These are phyloP conservation scores for Lasiommata megera DNA, from an alignment of 2,888 invertebrate genomes.

Conservation along the genomic window DNA sequence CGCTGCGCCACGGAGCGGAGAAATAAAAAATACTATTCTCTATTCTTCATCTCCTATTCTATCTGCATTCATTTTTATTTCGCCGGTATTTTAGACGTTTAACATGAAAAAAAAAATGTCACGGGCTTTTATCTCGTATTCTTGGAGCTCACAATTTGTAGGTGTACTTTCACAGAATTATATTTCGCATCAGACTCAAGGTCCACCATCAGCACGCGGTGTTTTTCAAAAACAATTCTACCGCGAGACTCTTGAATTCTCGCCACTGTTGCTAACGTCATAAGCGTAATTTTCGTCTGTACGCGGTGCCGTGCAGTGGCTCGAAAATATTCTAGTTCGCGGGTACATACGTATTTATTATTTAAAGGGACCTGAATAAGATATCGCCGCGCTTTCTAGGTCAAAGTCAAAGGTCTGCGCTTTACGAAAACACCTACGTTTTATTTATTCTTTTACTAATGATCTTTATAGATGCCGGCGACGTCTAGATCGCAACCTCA, in stretches of 20 bases:
- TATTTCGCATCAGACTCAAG: slow-evolving; percentile 1
- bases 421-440: not conserved
- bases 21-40: too few species aligned
- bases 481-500: too few species aligned
- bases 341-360: slow-evolving; percentile 30
- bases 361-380: slow-evolving; percentile 27
- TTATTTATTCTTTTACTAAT: not conserved
- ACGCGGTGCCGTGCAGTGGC: not conserved
- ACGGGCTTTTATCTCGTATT: not conserved
- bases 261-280: not conserved
- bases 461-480: not conserved
- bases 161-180: not conserved
- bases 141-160: not conserved
- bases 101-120: not conserved
- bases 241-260: not conserved
- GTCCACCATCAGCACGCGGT: not conserved
- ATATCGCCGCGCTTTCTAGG: slow-evolving; percentile 28
- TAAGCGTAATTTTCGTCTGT: slow-evolving; percentile 19
- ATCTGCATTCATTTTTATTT: too few species aligned
- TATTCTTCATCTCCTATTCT: too few species aligned
- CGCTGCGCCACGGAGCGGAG: too few species aligned
- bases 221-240: not conserved
- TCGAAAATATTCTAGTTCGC: slow-evolving; percentile 25
- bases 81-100: not conserved
- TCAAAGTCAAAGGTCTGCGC: slow-evolving; percentile 27